phyloP scores from a whole-genome alignment of 92 coral and sea anemone species.

The Palythoa caribaeorum region DNA sequence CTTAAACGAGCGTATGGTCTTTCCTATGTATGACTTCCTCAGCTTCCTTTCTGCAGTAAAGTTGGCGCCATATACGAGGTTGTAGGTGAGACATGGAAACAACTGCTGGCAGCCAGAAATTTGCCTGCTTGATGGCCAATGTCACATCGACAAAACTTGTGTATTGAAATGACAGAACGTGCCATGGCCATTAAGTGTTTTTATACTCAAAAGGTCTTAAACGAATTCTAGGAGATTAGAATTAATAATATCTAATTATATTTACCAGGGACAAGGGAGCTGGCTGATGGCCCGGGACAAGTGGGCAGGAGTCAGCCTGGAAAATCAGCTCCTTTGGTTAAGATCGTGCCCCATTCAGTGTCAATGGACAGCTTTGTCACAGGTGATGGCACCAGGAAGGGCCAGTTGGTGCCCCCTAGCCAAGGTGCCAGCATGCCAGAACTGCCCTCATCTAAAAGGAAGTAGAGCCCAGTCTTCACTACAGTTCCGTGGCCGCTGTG shows the following conservation, averaged over 20 bases:
- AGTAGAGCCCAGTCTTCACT: slow-evolving; percentile 16
- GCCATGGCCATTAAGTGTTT: too few relatives aligned
- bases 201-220: too few relatives aligned
- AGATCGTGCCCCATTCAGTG: slow-evolving; percentile 10
- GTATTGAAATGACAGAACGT: too few relatives aligned
- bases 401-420: neutral
- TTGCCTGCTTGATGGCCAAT: too few relatives aligned
- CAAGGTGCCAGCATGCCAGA: slow-evolving; percentile 65
- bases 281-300: neutral
- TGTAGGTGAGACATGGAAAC: too few relatives aligned
- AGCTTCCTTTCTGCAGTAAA: too few relatives aligned
- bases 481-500: neutral
- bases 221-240: neutral
- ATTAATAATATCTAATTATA: neutral
- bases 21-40: too few relatives aligned
- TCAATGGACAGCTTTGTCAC: slow-evolving; percentile 30
- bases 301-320: neutral
- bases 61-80: too few relatives aligned
- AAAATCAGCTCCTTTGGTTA: neutral
- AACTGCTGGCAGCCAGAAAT: too few relatives aligned
- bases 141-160: too few relatives aligned
- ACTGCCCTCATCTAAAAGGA: slow-evolving; percentile 60
- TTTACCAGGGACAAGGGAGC: slow-evolving; percentile 4
- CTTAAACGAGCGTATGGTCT: too few relatives aligned
- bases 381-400: slow-evolving; percentile 21